Conservation (phyloP, 2,888 invertebrate genomes). For the Sesia apiformis region DNA sequence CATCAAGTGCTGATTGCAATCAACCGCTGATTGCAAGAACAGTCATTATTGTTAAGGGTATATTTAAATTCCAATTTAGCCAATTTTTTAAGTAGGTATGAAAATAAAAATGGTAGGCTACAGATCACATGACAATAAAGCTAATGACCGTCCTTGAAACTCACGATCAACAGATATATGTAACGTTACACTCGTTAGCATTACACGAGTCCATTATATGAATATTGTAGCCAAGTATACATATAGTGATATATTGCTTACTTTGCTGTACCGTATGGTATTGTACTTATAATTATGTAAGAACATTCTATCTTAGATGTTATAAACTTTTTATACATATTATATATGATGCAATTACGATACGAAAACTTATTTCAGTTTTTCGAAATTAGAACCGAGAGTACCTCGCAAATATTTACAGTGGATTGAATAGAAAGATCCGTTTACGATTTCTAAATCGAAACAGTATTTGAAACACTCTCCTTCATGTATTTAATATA, state of each 20-base stretch:
- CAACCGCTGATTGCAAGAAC: conserved; percentile 29
- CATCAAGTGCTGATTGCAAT: conserved; percentile 45
- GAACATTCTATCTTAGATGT: conserved; percentile 35
- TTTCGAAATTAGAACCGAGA: not conserved
- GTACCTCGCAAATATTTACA: not conserved
- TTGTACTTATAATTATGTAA: conserved; percentile 40
- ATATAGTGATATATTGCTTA: conserved; percentile 51
- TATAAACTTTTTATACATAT: conserved; percentile 12
- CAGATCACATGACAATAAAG: too few species aligned
- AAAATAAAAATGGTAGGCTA: too few species aligned
- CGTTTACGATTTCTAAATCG: not conserved
- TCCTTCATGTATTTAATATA: too few species aligned
- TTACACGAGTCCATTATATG: conserved; percentile 43
- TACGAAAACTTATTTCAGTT: conserved; percentile 12
- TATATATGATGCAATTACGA: conserved; percentile 5
- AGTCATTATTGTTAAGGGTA: not conserved
- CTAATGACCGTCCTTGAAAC: conserved; percentile 1
- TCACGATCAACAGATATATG: conserved; percentile 1
- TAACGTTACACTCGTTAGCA: conserved; percentile 8
- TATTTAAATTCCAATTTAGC: conserved; percentile 1
- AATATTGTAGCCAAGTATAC: conserved; percentile 43
- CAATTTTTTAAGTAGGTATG: too few species aligned
- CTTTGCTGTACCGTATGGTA: conserved; percentile 46
- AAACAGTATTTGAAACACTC: too few species aligned
- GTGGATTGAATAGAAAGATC: not conserved